Evolutionary conservation across 2,113 vertebrate genomes (phyloP).

Genomic region (Sula dactylatra): DNA sequence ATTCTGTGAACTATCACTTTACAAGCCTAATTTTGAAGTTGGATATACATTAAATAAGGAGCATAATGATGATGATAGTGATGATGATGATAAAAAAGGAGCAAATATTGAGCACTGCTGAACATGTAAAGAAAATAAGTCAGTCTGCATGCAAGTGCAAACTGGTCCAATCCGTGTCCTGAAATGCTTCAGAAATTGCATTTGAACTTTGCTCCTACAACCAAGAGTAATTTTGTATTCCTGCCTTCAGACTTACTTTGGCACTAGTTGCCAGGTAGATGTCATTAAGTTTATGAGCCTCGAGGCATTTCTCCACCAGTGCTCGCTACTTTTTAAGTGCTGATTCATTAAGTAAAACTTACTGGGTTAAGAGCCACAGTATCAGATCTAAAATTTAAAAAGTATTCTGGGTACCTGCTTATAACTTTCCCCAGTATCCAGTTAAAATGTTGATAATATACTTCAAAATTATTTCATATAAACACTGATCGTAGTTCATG

Average conservation of each 20-base stretch:
- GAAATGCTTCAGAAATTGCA: neutral
- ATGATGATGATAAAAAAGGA: neutral
- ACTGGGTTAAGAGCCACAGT: neutral
- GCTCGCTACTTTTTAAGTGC: neutral
- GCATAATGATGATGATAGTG: neutral
- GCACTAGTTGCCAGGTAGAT: neutral
- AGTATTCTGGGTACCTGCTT: neutral
- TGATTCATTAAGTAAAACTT: constrained; percentile 11
- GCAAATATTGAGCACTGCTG: neutral
- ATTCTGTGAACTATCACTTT: neutral
- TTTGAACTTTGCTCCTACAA: constrained; percentile 33
- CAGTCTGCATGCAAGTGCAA: neutral
- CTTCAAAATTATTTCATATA: neutral
- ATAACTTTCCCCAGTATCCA: neutral
- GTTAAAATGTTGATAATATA: neutral
- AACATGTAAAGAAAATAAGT: neutral
- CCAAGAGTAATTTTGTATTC: neutral
- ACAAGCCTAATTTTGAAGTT: neutral
- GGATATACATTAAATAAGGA: neutral
- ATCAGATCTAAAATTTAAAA: neutral
- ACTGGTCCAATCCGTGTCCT: neutral
- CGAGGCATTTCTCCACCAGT: neutral
- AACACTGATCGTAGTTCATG: neutral
- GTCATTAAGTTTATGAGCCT: neutral
- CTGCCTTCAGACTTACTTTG: neutral